Evolutionary conservation across 2,888 invertebrate genomes (phyloP), one percentile per base, ranked within the genome.

Genomic region (Mechanitis messenoides): DNA sequence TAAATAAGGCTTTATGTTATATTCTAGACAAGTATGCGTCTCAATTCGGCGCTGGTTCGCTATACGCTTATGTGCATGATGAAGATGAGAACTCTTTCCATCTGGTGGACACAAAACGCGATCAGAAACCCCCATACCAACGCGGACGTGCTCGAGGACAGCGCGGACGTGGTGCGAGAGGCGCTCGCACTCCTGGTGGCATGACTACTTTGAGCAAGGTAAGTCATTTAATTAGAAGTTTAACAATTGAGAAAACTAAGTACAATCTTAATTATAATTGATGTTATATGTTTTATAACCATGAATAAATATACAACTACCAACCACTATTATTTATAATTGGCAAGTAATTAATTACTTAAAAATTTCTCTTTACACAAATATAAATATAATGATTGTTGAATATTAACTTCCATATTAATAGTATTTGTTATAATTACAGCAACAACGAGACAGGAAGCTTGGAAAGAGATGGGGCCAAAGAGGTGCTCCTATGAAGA

Each of bases 11-110:
- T 50, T 35, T 33, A 55, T 58, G 4, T 47, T 38, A 53, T 47
- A 45, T 68, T 69, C 35, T 74, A 96, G 96, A 95, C 78, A 97
- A 97, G 84, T 98, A 97, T 79, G 94, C 95, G 54, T 97, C 97
- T 3, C 95, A 96, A 72, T 97, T 97, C 85, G 97, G 97, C 62
- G 96, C 97, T 70, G 98, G 97, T 54, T 97, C 95, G 76, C 98
- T 98, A 74, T 99, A 99, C 85, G 97, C 99, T 0, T 99, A 99
- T 84, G 98, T 96, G 81, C 99, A 99, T 75, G 99, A 99, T 74
- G 99, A 99, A 81, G 99, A 99, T 80, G 99, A 99, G 83, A 96
- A 96, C 70, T 96, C 97, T 58, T 99, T 99, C 93, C 99, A 99
- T 83, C 90, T 99, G 88, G 99, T 99, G 71, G 98, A 99, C 78